Evolutionary conservation across 2,888 invertebrate genomes (phyloP).

Genomic region (Lithophane ornitopus): DNA sequence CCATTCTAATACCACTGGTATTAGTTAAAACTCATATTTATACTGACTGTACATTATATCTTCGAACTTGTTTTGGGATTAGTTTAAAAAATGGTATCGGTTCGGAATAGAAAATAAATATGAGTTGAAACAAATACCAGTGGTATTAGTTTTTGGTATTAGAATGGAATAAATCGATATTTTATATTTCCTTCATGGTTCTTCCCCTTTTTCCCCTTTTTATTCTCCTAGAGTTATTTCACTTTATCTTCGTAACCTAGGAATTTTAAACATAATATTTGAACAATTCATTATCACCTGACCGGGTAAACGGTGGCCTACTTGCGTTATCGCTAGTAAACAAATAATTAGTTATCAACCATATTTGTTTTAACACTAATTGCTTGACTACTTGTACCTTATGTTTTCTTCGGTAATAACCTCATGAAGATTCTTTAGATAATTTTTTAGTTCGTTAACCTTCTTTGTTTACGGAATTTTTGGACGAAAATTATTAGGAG

Average conservation of each 20-base stretch:
- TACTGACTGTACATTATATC: no score
- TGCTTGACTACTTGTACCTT: slow-evolving; percentile 47
- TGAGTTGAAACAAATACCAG: no score
- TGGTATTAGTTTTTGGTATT: no score
- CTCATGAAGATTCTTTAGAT: slow-evolving; percentile 29
- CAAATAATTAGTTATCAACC: slow-evolving; percentile 49
- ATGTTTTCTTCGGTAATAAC: slow-evolving; percentile 30
- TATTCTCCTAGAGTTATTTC: background rate
- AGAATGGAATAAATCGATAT: no score
- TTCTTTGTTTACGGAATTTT: background rate
- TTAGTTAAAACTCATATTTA: no score
- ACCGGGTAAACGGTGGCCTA: slow-evolving; percentile 51
- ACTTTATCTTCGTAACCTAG: background rate
- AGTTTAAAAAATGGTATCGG: no score
- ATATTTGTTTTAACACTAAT: slow-evolving; percentile 51
- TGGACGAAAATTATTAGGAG: slow-evolving; percentile 2
- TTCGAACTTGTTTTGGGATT: no score
- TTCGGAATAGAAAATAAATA: no score
- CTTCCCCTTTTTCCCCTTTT: background rate
- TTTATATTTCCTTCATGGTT: no score
- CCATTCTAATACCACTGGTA: no score
- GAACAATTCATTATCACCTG: slow-evolving; percentile 52
- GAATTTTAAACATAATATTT: slow-evolving; percentile 33
- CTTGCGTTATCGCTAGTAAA: slow-evolving; percentile 52
- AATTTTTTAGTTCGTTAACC: slow-evolving; percentile 33